Base-by-base conservation (phyloP, 2,113 vertebrate species). In the Rhinopithecus roxellana region DNA sequence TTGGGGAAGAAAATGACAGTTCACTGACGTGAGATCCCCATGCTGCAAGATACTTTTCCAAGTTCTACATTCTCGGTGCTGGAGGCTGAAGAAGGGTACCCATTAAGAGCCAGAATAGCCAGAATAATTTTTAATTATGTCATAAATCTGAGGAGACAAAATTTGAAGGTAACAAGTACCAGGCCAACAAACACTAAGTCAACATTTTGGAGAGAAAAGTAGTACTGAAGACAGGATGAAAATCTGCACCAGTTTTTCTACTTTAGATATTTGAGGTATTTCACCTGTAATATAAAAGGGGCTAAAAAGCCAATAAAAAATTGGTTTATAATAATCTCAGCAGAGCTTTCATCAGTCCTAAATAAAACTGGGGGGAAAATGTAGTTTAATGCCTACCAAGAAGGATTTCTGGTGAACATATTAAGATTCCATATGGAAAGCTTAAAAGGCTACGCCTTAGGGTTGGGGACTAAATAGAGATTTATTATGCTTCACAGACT, bases 371-470 rank as follows among this genome's bases (percentile, higher is more conserved):
- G 30, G 2, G 17, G 30, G 3, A 20, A 59, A 67, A 0, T 43
- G 2, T 50, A 59, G 35, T 25, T 77, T 50, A 82, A 82, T 8
- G 2, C 11, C 43, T 45, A 18, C 3, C 4, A 22, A 45, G 17
- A 27, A 86, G 4, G 35, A 93, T 82, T 81, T 70, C 74, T 52
- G 52, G 4, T 25, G 61, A 90, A 77, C 3, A 11, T 12, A 43
- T 43, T 40, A 45, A 7, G 7, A 14, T 74, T 1, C 5, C 8
- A 61, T 8, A 18, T 9, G 40, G 8, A 9, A 83, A 2, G 4
- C 3, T 23, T 20, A 13, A 64, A 2, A 48, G 25, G 57, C 4
- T 77, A 5, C 0, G 25, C 8, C 3, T 48, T 45, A 4, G 11
- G 12, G 3, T 8, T 11, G 14, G 11, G 4, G 12, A 25, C 16